A percentile compares a stretch with the other conserved stretches of the same genome.
These are phyloP conservation scores for Luperina nickerlii DNA, from an alignment of 2,888 invertebrate genomes.

Conservation along the genomic window DNA sequence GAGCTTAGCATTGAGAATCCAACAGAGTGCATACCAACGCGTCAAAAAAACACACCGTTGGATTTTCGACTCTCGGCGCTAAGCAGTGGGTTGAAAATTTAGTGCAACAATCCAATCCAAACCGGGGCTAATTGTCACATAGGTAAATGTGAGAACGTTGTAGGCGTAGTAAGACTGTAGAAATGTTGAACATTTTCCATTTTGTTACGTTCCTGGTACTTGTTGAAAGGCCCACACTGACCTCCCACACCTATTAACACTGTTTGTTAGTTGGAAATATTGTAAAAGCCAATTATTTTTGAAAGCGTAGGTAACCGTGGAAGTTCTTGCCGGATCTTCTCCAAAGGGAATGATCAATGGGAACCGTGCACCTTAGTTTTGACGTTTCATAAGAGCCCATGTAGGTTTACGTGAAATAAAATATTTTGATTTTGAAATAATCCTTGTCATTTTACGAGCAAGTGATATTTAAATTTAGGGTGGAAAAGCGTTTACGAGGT, in stretches of 20 bases:
- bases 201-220: not conserved
- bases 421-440: not conserved
- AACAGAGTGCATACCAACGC: too few relatives aligned
- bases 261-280: too few relatives aligned
- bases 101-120: not conserved
- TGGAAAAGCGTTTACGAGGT: not conserved
- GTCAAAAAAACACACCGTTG: too few relatives aligned
- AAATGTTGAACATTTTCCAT: not conserved
- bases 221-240: not conserved
- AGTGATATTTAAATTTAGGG: not conserved
- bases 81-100: not conserved
- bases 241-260: not conserved
- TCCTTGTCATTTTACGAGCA: too few relatives aligned
- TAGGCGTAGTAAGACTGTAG: too few relatives aligned
- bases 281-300: too few relatives aligned
- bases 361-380: not conserved
- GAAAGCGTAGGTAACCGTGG: not conserved
- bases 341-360: not conserved
- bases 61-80: not conserved
- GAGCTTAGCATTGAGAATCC: too few relatives aligned
- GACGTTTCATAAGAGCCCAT: not conserved
- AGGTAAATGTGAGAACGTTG: not conserved
- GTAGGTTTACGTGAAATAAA: not conserved
- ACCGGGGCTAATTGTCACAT: not conserved
- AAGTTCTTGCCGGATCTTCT: not conserved